A percentile compares a stretch with the other conserved stretches of the same genome.
These are phyloP conservation scores for Spilogale gracilis DNA, from an alignment of 2,113 vertebrate species.

Conservation along the genomic window DNA sequence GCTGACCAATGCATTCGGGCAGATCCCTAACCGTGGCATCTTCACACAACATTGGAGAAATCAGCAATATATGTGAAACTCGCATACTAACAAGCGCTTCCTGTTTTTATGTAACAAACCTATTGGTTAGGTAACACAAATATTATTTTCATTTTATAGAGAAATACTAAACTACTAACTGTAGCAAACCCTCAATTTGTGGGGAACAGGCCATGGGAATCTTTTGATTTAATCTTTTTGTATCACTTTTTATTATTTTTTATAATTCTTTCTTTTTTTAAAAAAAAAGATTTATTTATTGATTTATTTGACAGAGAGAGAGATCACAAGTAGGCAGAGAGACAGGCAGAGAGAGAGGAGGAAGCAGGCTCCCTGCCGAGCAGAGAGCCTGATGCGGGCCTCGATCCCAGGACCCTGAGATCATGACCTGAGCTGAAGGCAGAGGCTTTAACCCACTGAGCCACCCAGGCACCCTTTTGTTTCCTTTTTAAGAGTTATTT, in stretches of 20 bases:
- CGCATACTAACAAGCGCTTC: neutral
- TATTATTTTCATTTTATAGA: neutral
- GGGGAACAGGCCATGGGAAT: neutral
- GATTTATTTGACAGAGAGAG: neutral
- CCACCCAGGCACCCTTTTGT: too few species aligned
- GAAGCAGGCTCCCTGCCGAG: too few species aligned
- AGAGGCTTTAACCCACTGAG: too few species aligned
- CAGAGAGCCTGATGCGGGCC: too few species aligned
- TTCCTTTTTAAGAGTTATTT: neutral
- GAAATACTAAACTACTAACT: neutral
- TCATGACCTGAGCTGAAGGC: too few species aligned
- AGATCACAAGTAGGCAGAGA: too few species aligned
- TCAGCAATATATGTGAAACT: neutral
- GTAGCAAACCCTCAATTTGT: neutral
- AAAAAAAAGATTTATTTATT: neutral
- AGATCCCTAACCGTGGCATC: neutral
- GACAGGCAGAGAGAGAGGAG: too few species aligned
- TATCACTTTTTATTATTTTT: neutral
- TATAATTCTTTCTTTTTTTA: neutral
- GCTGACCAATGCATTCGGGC: neutral
- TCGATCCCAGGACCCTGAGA: too few species aligned
- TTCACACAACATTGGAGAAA: neutral
- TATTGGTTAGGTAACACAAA: neutral
- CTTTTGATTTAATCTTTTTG: neutral
- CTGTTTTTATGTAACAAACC: neutral